These are phyloP conservation scores for Diachasmimorpha longicaudata DNA, from an alignment of 1,140 invertebrate species.

Conservation along the genomic window DNA sequence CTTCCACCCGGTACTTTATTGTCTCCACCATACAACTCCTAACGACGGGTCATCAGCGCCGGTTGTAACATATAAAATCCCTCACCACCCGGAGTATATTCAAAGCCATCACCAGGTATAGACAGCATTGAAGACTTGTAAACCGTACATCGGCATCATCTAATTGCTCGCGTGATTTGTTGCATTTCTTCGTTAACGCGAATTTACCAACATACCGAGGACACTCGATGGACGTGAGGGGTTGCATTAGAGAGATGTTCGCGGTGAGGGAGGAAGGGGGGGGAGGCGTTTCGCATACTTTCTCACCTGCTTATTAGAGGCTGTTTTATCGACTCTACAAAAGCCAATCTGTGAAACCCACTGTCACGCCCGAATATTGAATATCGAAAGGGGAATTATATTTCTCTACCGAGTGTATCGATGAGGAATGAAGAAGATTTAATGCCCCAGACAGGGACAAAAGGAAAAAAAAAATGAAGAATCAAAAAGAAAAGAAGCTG, in stretches of 20 bases:
- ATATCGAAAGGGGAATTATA: slow-evolving; percentile 34
- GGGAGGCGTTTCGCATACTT: slow-evolving; percentile 39
- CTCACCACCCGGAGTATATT: not conserved
- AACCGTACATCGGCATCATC: slow-evolving; percentile 34
- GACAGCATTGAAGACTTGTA: slow-evolving; percentile 29
- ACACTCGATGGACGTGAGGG: slow-evolving; percentile 9
- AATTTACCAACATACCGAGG: not conserved
- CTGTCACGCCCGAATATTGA: slow-evolving; percentile 42
- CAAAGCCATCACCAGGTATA: not conserved
- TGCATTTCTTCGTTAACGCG: not conserved
- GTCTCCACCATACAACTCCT: slow-evolving; percentile 43
- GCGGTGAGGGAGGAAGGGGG: no score
- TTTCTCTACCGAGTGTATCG: slow-evolving; percentile 1
- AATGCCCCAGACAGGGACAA: not conserved
- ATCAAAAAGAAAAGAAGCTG: not conserved
- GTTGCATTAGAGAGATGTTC: slow-evolving; percentile 40
- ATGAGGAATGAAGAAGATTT: not conserved
- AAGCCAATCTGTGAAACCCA: slow-evolving; percentile 28
- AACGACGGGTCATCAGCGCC: slow-evolving; percentile 36
- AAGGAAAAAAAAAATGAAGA: not conserved
- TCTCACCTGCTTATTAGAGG: slow-evolving; percentile 42
- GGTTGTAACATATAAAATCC: not conserved
- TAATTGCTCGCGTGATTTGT: slow-evolving; percentile 42
- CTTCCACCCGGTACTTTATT: slow-evolving; percentile 27
- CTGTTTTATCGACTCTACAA: slow-evolving; percentile 41